These are phyloP conservation scores for Drosophila kurseongensis DNA, from an alignment of 1,140 invertebrate species.

Conservation along the genomic window DNA sequence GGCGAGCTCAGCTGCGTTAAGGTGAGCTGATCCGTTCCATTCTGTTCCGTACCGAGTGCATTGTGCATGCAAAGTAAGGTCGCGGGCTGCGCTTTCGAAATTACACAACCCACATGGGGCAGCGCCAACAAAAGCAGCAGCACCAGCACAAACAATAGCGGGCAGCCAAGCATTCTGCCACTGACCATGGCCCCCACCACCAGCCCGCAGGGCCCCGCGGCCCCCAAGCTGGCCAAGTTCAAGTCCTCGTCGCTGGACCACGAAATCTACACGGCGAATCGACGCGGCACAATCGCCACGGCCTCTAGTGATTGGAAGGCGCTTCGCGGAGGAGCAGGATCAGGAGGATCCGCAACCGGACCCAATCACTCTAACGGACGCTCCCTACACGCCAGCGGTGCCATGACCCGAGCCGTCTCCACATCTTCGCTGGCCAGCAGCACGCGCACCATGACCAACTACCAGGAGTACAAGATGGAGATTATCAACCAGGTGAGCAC, in stretches of 20 bases:
- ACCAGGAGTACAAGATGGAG: constrained; percentile 83
- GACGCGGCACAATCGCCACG: constrained; percentile 67
- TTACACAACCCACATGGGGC: constrained; percentile 72
- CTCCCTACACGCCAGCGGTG: constrained; percentile 39
- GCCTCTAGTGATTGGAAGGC: constrained; percentile 70
- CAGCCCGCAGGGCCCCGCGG: constrained; percentile 24
- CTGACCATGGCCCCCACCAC: constrained; percentile 61
- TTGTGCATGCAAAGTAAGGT: constrained; percentile 41
- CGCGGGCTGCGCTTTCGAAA: constrained; percentile 50
- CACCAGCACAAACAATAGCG: constrained; percentile 30
- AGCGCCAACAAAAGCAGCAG: constrained; percentile 26
- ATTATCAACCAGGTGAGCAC: constrained; percentile 77
- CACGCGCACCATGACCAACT: constrained; percentile 77
- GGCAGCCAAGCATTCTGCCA: constrained; percentile 46
- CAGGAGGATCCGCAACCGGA: background rate
- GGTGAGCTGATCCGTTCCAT: constrained; percentile 27
- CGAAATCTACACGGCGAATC: constrained; percentile 75
- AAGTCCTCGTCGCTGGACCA: constrained; percentile 78
- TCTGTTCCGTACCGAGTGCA: constrained; percentile 26
- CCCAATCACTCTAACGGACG: constrained; percentile 44
- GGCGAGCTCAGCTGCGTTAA: constrained; percentile 25
- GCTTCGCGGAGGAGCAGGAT: constrained; percentile 26
- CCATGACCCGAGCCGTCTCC: constrained; percentile 74
- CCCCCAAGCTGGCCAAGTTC: constrained; percentile 63
- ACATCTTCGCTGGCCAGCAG: constrained; percentile 78